Evolutionary conservation across 1,140 invertebrate species (phyloP).

Genomic region (Phenacoccus solenopsis): DNA sequence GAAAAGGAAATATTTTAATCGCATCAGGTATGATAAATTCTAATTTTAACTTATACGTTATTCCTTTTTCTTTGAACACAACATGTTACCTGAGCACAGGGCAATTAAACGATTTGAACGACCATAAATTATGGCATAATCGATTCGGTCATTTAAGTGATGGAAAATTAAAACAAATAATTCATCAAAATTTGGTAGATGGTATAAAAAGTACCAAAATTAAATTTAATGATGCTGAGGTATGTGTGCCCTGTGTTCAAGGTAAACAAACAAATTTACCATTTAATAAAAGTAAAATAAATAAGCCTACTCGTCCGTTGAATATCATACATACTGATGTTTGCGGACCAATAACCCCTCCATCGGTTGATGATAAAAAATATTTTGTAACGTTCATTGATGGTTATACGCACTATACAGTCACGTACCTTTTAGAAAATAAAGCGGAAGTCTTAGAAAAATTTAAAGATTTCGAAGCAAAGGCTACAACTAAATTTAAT

Average conservation of each 20-base stretch:
- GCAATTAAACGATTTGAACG: no score
- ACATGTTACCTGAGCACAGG: no score
- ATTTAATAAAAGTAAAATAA: slow-evolving; percentile 6
- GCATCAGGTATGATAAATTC: background rate
- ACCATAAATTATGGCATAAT: slow-evolving; percentile 4
- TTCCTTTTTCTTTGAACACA: slow-evolving; percentile 1
- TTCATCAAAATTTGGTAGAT: background rate
- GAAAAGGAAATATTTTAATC: background rate
- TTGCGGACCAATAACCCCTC: slow-evolving; percentile 32
- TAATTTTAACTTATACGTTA: slow-evolving; percentile 7
- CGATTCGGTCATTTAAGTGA: slow-evolving; percentile 16
- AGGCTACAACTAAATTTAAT: slow-evolving; percentile 10
- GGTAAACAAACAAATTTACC: background rate
- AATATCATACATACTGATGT: slow-evolving; percentile 32
- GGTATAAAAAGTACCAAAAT: background rate
- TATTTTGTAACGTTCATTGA: slow-evolving; percentile 30
- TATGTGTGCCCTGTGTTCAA: slow-evolving; percentile 11
- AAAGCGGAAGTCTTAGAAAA: slow-evolving; percentile 29
- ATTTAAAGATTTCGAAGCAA: slow-evolving; percentile 26
- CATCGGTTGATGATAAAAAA: slow-evolving; percentile 29
- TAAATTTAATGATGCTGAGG: background rate
- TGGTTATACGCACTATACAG: slow-evolving; percentile 25
- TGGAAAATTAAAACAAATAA: slow-evolving; percentile 9
- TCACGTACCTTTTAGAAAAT: slow-evolving; percentile 31
- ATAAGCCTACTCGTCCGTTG: slow-evolving; percentile 23